A percentile compares a stretch with the other conserved stretches of the same genome.
Evolutionary conservation across 1,140 invertebrate species (phyloP).

Genomic region (Temnothorax nylanderi): DNA sequence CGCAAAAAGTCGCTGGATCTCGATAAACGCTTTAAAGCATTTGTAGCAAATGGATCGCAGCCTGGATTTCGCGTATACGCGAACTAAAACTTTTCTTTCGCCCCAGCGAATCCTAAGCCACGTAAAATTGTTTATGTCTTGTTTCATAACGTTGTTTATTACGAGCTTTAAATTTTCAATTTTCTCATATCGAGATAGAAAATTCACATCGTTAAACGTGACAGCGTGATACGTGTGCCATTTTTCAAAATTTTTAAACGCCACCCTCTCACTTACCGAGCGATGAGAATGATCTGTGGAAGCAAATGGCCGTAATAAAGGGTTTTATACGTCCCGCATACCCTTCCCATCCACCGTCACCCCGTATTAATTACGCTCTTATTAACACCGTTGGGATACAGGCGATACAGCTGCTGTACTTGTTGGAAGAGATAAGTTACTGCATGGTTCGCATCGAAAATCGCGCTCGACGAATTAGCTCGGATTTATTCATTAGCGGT

Average conservation of each 20-base stretch:
- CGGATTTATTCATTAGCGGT: background rate
- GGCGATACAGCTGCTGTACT: background rate
- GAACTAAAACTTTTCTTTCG: background rate
- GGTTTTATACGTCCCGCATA: background rate
- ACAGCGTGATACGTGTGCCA: background rate
- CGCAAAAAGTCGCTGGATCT: background rate
- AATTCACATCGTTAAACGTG: conserved; percentile 8
- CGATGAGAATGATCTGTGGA: background rate
- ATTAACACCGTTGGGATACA: conserved; percentile 10
- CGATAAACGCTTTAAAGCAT: too few species aligned
- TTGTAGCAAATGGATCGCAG: background rate
- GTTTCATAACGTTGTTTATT: background rate
- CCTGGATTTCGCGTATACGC: background rate
- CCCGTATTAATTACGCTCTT: conserved; percentile 13
- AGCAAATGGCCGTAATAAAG: conserved; percentile 15
- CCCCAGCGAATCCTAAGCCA: background rate
- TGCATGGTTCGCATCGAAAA: background rate
- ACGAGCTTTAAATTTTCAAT: conserved; percentile 9
- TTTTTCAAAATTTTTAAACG: conserved; percentile 27
- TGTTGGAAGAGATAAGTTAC: background rate
- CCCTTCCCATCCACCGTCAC: background rate
- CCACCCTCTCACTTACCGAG: background rate
- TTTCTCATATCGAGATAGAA: background rate
- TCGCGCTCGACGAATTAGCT: background rate
- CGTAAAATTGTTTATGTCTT: background rate